Percentiles rank a stretch among this genome's conserved stretches.
Conservation (phyloP, 2,797 vertebrate genomes). For the Pseudochaenichthys georgianus region DNA sequence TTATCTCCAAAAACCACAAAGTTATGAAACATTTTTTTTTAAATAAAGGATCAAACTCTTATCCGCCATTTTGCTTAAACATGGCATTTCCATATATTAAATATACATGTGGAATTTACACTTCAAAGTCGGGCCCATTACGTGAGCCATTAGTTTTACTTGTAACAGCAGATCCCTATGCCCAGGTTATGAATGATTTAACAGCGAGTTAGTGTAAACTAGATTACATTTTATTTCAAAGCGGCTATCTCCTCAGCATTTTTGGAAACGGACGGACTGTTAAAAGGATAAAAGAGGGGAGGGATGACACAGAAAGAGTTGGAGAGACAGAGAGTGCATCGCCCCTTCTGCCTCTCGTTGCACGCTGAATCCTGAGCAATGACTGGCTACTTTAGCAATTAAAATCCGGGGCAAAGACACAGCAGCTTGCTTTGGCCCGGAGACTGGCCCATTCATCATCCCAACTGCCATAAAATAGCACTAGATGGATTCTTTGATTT, state of each 20-base stretch:
- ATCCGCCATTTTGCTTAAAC: constrained; percentile 79
- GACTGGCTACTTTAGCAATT: constrained; percentile 99
- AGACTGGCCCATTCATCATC: constrained; percentile 99
- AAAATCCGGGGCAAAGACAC: constrained; percentile 99
- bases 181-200: constrained; percentile 97
- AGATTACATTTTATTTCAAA: constrained; percentile 90
- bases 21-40: constrained; percentile 49
- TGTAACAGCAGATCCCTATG: constrained; percentile 89
- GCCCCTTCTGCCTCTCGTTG: constrained; percentile 86
- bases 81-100: constrained; percentile 93
- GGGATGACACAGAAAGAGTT: constrained; percentile 61
- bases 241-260: constrained; percentile 89
- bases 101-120: constrained; percentile 97
- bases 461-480: constrained; percentile 99
- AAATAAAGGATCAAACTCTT: constrained; percentile 68
- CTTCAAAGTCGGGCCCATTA: constrained; percentile 97
- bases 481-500: constrained; percentile 99
- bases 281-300: constrained; percentile 55
- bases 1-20: constrained; percentile 29
- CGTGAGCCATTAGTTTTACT: constrained; percentile 93
- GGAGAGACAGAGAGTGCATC: constrained; percentile 35
- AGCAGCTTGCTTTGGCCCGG: constrained; percentile 95
- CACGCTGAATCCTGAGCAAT: constrained; percentile 98
- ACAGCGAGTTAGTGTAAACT: constrained; percentile 92
- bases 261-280: constrained; percentile 75